Evolutionary conservation across 2,888 invertebrate species (phyloP).

Genomic region (Blastobasis lacticolella): DNA sequence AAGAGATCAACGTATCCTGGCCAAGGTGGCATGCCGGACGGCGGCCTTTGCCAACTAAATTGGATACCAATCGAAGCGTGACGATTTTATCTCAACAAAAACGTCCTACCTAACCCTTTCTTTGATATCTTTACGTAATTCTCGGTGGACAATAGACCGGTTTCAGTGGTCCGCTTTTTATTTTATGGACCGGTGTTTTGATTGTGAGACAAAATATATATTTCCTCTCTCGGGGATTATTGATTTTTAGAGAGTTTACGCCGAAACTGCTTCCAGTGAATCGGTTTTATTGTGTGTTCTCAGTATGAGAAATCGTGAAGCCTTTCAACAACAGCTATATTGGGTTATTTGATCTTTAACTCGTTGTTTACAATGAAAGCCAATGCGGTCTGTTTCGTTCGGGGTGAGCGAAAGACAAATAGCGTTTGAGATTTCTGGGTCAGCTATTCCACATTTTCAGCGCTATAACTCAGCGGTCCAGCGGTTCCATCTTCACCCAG

Average conservation of each 20-base stretch:
- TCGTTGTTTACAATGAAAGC: neutral
- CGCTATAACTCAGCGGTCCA: conserved; percentile 16
- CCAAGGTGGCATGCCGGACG: conserved; percentile 17
- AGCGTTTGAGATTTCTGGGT: conserved; percentile 19
- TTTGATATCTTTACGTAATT: conserved; percentile 51
- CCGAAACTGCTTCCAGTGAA: too few relatives aligned
- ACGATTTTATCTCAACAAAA: conserved; percentile 54
- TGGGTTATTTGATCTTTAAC: too few relatives aligned
- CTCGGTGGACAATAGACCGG: conserved; percentile 44
- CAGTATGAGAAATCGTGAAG: conserved; percentile 4
- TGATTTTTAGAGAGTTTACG: neutral
- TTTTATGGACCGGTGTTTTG: conserved; percentile 27
- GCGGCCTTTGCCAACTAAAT: conserved; percentile 53
- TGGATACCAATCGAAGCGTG: conserved; percentile 61
- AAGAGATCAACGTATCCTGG: neutral
- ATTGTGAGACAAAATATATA: conserved; percentile 2
- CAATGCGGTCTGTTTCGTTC: conserved; percentile 5
- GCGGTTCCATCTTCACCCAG: conserved; percentile 15
- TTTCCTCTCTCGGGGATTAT: neutral
- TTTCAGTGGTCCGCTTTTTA: conserved; percentile 22
- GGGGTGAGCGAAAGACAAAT: conserved; percentile 11
- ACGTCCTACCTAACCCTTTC: conserved; percentile 45
- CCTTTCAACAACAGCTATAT: too few relatives aligned
- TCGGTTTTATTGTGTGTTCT: too few relatives aligned
- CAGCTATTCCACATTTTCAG: conserved; percentile 16